Evolutionary conservation across 1,140 invertebrate species (phyloP), one percentile per base, ranked within the genome.

Genomic region (Trichogramma pretiosum): DNA sequence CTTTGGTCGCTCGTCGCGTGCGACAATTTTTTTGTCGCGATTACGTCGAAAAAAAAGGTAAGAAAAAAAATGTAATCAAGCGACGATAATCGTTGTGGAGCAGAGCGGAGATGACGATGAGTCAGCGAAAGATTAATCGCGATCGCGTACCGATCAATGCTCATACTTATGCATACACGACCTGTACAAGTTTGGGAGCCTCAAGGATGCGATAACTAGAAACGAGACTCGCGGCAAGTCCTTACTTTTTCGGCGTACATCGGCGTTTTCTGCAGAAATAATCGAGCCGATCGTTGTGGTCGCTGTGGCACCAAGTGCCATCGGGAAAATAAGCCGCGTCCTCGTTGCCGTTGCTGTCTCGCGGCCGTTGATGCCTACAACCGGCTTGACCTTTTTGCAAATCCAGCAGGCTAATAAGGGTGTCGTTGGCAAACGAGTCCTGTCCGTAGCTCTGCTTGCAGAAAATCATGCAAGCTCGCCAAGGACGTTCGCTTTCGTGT

Each of bases 301-400:
- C 79, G 52, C 71, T 70, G 59, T 87, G 82, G 56, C 85, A 88
- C 83, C 82, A 85, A 3, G 84, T 87, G 1, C 85, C 85, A 65
- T 88, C 85, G 0, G 85, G 85, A 59, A 86, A 84, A 64, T 86
- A 86, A 0, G 84, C 78, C n/a, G n/a, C n/a, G n/a, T n/a, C n/a
- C n/a, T n/a, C n/a, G n/a, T n/a, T n/a, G n/a, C n/a, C n/a, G n/a
- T n/a, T n/a, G n/a, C n/a, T n/a, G n/a, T n/a, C n/a, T n/a, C n/a
- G n/a, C n/a, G n/a, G n/a, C n/a, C n/a, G n/a, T n/a, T n/a, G n/a
- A n/a, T n/a, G n/a, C n/a, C n/a, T n/a, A n/a, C n/a, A n/a, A n/a
- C n/a, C n/a, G n/a, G n/a, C n/a, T n/a, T n/a, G n/a, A n/a, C n/a
- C n/a, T n/a, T n/a, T n/a, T 54, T 84, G 79, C 5, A 84, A 64